These are phyloP conservation scores for Zele albiditarsus DNA, from an alignment of 2,888 invertebrate species.

Conservation along the genomic window DNA sequence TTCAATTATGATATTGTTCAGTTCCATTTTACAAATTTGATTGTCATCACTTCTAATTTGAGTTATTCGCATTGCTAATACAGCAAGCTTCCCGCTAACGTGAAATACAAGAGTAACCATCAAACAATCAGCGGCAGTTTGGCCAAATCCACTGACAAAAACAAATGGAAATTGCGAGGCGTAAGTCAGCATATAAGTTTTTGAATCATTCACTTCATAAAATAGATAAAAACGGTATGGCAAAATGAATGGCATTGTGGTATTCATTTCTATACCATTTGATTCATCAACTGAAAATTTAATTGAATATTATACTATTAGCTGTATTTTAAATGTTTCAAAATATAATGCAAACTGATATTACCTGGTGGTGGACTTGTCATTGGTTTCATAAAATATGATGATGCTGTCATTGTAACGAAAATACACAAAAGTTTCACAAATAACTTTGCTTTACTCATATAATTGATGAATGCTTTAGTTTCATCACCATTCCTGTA, in stretches of 20 bases:
- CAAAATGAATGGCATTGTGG: slow-evolving; percentile 49
- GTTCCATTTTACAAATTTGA: slow-evolving; percentile 46
- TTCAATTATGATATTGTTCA: slow-evolving; percentile 51
- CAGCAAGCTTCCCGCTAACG: slow-evolving; percentile 60
- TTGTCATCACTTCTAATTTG: slow-evolving; percentile 49
- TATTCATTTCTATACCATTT: slow-evolving; percentile 30
- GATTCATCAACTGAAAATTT: slow-evolving; percentile 8
- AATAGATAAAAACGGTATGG: slow-evolving; percentile 63
- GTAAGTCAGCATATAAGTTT: slow-evolving; percentile 58
- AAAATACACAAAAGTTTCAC: slow-evolving; percentile 57
- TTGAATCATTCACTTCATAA: slow-evolving; percentile 56
- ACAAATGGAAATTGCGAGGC: slow-evolving; percentile 59
- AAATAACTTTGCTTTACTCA: slow-evolving; percentile 57
- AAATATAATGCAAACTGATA: not conserved
- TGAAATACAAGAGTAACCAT: slow-evolving; percentile 61
- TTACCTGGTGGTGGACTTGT: slow-evolving; percentile 50
- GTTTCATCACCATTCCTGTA: slow-evolving; percentile 55
- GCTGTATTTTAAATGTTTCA: not conserved
- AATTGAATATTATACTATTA: not conserved
- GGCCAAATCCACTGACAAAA: slow-evolving; percentile 57
- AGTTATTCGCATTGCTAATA: slow-evolving; percentile 56
- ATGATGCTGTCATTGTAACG: slow-evolving; percentile 58
- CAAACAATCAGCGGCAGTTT: slow-evolving; percentile 59
- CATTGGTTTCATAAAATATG: slow-evolving; percentile 61
- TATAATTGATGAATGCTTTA: slow-evolving; percentile 54